Evolutionary conservation across 2,797 vertebrate genomes (phyloP).

Genomic region (Trachurus trachurus): DNA sequence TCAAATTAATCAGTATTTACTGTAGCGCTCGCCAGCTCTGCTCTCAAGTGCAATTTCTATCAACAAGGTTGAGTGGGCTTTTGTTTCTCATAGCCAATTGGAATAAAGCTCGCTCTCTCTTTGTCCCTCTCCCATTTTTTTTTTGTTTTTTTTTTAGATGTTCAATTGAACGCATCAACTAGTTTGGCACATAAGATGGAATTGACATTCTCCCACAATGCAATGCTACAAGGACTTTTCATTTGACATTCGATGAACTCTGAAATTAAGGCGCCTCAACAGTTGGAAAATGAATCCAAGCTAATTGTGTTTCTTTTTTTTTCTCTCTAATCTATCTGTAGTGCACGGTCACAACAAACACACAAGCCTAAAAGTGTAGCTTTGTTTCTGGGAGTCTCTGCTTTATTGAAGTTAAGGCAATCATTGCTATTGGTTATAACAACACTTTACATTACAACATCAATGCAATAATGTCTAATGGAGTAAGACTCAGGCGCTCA

Average conservation of each 20-base stretch:
- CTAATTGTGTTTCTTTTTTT: conserved; percentile 40
- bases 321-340: background rate
- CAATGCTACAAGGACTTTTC: conserved; percentile 76
- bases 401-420: background rate
- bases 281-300: conserved; percentile 57
- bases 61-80: conserved; percentile 85
- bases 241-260: conserved; percentile 74
- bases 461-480: background rate
- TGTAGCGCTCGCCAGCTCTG: conserved; percentile 76
- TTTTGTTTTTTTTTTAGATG: conserved; percentile 56
- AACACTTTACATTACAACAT: background rate
- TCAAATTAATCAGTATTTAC: conserved; percentile 85
- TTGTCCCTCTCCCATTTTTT: conserved; percentile 61
- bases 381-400: conserved; percentile 4
- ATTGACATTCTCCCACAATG: conserved; percentile 65
- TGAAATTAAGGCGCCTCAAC: conserved; percentile 64
- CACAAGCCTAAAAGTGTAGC: background rate
- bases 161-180: conserved; percentile 79
- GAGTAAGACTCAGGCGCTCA: background rate
- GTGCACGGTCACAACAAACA: conserved; percentile 26
- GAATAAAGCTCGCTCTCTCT: conserved; percentile 70
- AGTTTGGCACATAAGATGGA: conserved; percentile 68
- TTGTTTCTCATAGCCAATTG: conserved; percentile 82
- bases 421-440: background rate
- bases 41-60: conserved; percentile 85